These are phyloP conservation scores for Calvadosia cruxmelitensis DNA, from an alignment of 30 jellyfish, hydroid and myxozoan genomes.

Conservation along the genomic window DNA sequence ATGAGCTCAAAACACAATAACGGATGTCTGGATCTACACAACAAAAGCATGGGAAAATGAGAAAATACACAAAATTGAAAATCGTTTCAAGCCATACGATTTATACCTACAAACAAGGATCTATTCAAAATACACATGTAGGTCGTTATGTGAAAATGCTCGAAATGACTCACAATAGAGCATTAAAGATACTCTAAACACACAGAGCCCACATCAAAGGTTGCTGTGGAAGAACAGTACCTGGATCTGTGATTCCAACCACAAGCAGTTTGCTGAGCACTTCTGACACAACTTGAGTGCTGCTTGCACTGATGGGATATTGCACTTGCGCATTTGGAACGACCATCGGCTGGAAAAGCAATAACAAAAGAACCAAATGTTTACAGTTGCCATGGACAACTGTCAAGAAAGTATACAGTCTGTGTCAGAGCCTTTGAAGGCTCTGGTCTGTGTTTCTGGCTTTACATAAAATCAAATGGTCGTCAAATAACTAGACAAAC, in stretches of 20 bases:
- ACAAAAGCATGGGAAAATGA: background rate
- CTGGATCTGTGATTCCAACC: slow-evolving; percentile 82
- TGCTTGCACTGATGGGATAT: slow-evolving; percentile 64
- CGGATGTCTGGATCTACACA: slow-evolving; percentile 78
- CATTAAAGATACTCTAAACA: background rate
- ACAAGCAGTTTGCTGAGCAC: slow-evolving; percentile 49
- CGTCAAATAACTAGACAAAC: no score
- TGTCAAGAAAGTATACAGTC: no score
- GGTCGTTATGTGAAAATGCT: no score
- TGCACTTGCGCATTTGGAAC: slow-evolving; percentile 54
- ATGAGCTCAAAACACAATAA: slow-evolving; percentile 65
- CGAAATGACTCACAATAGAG: no score
- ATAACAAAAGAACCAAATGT: background rate
- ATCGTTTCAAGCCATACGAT: no score
- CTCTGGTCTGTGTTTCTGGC: no score
- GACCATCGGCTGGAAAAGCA: slow-evolving; percentile 61
- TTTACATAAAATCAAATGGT: no score
- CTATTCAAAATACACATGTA: no score
- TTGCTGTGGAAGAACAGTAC: background rate
- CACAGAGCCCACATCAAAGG: background rate
- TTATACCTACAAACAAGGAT: no score
- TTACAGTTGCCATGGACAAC: background rate
- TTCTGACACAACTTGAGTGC: slow-evolving; percentile 75
- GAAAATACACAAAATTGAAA: no score
- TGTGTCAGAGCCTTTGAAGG: no score